These are phyloP conservation scores for Orientallactaga bullata DNA, from an alignment of 2,113 vertebrate genomes.

Conservation along the genomic window DNA sequence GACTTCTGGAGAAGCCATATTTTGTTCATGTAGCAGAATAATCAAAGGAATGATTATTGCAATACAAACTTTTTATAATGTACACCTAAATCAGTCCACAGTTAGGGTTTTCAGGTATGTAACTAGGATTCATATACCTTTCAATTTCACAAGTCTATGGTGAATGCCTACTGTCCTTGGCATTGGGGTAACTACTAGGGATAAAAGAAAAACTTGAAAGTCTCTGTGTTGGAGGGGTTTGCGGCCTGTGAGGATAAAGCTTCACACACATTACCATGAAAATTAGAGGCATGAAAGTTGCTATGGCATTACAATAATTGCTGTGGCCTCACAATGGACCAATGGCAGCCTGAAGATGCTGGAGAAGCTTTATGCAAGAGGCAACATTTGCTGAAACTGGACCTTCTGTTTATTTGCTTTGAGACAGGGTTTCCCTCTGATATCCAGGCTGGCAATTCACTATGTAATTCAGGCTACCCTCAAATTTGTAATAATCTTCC, in stretches of 20 bases:
- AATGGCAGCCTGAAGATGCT: too few relatives aligned
- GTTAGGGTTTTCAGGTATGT: not conserved
- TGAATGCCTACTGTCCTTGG: not conserved
- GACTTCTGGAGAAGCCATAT: slow-evolving; percentile 31
- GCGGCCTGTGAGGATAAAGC: too few relatives aligned
- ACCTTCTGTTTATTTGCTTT: too few relatives aligned
- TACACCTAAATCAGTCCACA: not conserved
- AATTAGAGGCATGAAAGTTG: too few relatives aligned
- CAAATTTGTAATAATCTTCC: not conserved
- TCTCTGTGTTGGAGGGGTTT: too few relatives aligned
- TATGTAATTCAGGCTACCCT: not conserved
- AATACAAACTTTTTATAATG: not conserved
- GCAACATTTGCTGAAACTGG: too few relatives aligned
- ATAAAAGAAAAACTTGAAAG: not conserved
- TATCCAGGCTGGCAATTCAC: not conserved
- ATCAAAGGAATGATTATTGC: not conserved
- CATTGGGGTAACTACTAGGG: not conserved
- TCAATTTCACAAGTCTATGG: not conserved
- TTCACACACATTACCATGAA: too few relatives aligned
- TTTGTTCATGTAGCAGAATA: not conserved
- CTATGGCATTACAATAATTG: too few relatives aligned
- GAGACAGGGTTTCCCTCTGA: not conserved
- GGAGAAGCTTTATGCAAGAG: too few relatives aligned
- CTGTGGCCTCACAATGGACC: too few relatives aligned
- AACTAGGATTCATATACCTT: not conserved